Percentiles rank a stretch among this genome's conserved stretches.
Evolutionary conservation across 2,797 vertebrate species (phyloP).

Genomic region (Staurois parvus): DNA sequence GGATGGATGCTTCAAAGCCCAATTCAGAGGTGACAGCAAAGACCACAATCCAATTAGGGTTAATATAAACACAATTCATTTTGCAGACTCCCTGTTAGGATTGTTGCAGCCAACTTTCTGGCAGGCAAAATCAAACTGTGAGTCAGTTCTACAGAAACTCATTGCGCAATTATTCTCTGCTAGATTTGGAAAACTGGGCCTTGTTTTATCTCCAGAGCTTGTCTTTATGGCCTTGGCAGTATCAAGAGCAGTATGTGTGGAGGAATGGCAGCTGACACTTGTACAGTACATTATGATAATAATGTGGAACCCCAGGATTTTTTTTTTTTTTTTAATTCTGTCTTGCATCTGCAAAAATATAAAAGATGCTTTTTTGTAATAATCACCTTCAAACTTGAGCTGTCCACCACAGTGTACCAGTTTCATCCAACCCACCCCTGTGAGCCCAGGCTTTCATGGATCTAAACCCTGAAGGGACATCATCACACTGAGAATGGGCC

Average conservation of each 20-base stretch:
- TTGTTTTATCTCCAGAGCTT: not conserved
- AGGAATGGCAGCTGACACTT: too few species aligned
- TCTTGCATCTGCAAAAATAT: too few species aligned
- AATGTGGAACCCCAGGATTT: too few species aligned
- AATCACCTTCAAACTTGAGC: too few species aligned
- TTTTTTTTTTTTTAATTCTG: too few species aligned
- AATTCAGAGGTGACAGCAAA: not conserved
- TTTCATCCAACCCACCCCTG: too few species aligned
- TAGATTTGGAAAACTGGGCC: not conserved
- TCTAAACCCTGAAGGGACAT: too few species aligned
- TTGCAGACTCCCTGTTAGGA: constrained; percentile 7
- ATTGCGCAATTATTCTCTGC: not conserved
- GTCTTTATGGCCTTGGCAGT: not conserved
- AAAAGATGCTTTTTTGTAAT: too few species aligned
- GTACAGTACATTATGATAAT: too few species aligned
- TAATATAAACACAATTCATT: not conserved
- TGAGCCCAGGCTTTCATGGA: too few species aligned
- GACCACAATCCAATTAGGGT: not conserved
- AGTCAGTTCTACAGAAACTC: not conserved
- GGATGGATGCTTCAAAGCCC: not conserved
- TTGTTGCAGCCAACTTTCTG: not conserved
- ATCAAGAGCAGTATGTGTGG: not conserved
- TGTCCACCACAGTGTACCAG: too few species aligned
- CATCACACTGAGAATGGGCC: too few species aligned
- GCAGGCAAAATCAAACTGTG: not conserved